Evolutionary conservation across 2,888 invertebrate genomes (phyloP), one percentile per base, ranked within the genome.

Genomic region (Philereme transversata): DNA sequence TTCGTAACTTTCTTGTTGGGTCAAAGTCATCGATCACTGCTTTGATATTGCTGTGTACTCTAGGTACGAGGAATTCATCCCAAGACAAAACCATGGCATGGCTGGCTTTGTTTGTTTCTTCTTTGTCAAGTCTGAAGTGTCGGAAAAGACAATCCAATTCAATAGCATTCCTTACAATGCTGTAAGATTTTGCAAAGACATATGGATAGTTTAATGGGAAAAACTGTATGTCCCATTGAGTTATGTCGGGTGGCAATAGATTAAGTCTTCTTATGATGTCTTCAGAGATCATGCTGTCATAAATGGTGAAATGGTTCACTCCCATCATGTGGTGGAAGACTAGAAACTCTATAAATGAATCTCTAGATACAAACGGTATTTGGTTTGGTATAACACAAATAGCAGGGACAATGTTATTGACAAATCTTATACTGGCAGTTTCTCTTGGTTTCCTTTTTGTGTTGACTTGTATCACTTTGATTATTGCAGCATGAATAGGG

Each of bases 161-260:
- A 9, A 95, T 88, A 41, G 95, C 90, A 72, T 86, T 87, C 50
- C 88, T 75, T 0, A 93, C 84, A 68, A 92, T 83, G 38, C 83
- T 81, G 69, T 92, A 92, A 4, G 92, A 90, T 60, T 93, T 88
- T 36, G 91, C 86, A 72, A 90, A 88, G 49, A 92, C 74, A 72
- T 93, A 93, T 3, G 95, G 95, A 76, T 94, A 95, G 79, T 96
- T 96, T 87, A 95, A 93, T 1, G 94, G 94, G 56, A 95, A 89
- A 64, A 94, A 93, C 60, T 94, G 91, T 54, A 94, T 93, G 33
- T 88, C 89, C 77, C 95, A 92, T 54, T 92, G 87, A 6, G 91
- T 90, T 8, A 93, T 87, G 69, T 93, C 92, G 8, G 84, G 55
- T 4, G 93, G 92, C 48, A 93, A 70, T 54, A 92, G 74, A 69